These are phyloP conservation scores for Ophraella communa DNA, from an alignment of 2,888 invertebrate genomes.

Conservation along the genomic window DNA sequence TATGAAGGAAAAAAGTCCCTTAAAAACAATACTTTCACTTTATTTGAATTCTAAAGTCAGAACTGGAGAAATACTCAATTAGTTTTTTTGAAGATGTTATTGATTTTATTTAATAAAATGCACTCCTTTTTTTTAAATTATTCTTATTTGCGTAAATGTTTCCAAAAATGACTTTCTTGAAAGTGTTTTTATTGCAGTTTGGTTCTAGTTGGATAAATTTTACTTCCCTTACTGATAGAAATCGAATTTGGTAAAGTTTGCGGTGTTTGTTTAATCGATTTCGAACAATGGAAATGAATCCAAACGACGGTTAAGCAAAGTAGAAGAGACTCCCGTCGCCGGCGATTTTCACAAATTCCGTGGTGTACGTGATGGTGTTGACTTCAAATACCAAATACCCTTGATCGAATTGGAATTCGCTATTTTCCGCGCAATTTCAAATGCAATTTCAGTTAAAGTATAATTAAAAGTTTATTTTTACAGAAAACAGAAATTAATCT, in stretches of 20 bases:
- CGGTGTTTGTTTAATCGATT: conserved; percentile 3
- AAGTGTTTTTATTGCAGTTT: background rate
- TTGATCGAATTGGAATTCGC: background rate
- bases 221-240: background rate
- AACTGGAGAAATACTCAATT: too few relatives aligned
- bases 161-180: background rate
- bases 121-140: too few relatives aligned
- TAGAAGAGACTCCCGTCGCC: background rate
- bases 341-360: background rate
- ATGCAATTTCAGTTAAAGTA: background rate
- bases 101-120: too few relatives aligned
- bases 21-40: too few relatives aligned
- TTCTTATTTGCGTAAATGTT: too few relatives aligned
- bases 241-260: background rate
- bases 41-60: too few relatives aligned
- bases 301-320: conserved; percentile 20
- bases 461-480: too few relatives aligned
- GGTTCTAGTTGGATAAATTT: background rate
- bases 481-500: too few relatives aligned
- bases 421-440: background rate
- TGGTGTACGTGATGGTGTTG: conserved; percentile 6
- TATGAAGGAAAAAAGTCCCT: too few relatives aligned
- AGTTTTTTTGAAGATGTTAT: too few relatives aligned
- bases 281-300: conserved; percentile 20
- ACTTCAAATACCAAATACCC: conserved; percentile 6